Percentiles rank a stretch among this genome's conserved stretches.
Evolutionary conservation across 2,888 invertebrate genomes (phyloP).

Genomic region (Meteorus cinctellus): DNA sequence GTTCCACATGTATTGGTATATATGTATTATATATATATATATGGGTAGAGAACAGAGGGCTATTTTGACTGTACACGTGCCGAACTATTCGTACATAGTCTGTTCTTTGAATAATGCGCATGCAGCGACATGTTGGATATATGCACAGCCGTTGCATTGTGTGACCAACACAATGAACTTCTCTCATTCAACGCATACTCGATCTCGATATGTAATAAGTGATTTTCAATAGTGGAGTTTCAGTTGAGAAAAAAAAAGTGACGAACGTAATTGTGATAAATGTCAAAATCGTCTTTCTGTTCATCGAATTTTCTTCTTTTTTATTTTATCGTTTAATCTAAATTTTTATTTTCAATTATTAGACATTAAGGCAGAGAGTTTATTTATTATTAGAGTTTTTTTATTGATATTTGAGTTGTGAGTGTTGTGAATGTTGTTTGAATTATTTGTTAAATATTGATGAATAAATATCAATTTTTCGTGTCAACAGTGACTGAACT

Average conservation of each 20-base stretch:
- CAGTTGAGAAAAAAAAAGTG: background rate
- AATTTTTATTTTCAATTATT: too few species aligned
- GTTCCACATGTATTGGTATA: slow-evolving; percentile 2
- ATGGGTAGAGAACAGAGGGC: slow-evolving; percentile 9
- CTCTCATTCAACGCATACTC: slow-evolving; percentile 21
- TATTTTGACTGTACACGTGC: slow-evolving; percentile 14
- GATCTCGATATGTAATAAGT: slow-evolving; percentile 1
- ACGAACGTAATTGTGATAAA: too few species aligned
- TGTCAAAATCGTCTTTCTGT: too few species aligned
- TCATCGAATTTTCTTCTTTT: background rate
- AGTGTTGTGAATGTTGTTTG: too few species aligned
- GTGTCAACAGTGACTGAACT: too few species aligned
- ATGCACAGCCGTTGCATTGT: slow-evolving; percentile 25
- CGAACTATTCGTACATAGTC: slow-evolving; percentile 29
- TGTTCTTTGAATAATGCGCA: slow-evolving; percentile 21
- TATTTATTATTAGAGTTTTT: too few species aligned
- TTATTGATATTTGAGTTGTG: too few species aligned
- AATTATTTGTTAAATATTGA: too few species aligned
- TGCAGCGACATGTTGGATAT: slow-evolving; percentile 18
- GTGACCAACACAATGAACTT: slow-evolving; percentile 26
- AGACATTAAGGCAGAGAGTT: too few species aligned
- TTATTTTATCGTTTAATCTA: background rate
- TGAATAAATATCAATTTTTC: too few species aligned
- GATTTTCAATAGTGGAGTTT: background rate
- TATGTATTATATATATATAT: background rate